Percentiles rank a stretch among this genome's conserved stretches.
Evolutionary conservation across 2,888 invertebrate species (phyloP).

Genomic region (Clunio marinus): DNA sequence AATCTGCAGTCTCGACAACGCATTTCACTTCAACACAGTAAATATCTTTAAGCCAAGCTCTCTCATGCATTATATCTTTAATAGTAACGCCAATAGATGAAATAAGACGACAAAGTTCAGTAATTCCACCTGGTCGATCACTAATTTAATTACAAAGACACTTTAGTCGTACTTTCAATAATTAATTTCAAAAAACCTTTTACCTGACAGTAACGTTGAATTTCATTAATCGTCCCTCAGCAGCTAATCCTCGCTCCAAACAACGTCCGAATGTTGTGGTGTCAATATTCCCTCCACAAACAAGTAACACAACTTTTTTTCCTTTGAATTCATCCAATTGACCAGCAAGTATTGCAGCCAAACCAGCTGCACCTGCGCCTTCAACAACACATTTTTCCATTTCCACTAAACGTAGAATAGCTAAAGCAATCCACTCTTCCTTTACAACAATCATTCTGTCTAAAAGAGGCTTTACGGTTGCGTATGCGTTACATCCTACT

Average conservation of each 20-base stretch:
- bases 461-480: constrained; percentile 65
- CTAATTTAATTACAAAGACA: too few species aligned
- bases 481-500: constrained; percentile 69
- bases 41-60: constrained; percentile 91
- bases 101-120: constrained; percentile 74
- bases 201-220: neutral
- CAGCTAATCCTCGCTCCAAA: constrained; percentile 81
- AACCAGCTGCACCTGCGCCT: constrained; percentile 81
- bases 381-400: constrained; percentile 86
- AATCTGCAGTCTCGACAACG: constrained; percentile 83
- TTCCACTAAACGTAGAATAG: constrained; percentile 73
- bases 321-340: constrained; percentile 73
- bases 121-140: constrained; percentile 83
- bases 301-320: constrained; percentile 75
- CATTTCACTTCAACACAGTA: constrained; percentile 79
- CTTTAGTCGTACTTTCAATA: constrained; percentile 68
- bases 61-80: constrained; percentile 93
- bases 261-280: constrained; percentile 85
- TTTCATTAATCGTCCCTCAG: constrained; percentile 68
- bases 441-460: constrained; percentile 78
- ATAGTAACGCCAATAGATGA: constrained; percentile 78
- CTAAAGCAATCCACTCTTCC: constrained; percentile 78
- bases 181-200: constrained; percentile 53
- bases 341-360: constrained; percentile 80
- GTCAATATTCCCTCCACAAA: constrained; percentile 89